A percentile compares a stretch with the other conserved stretches of the same genome.
Conservation (phyloP, 2,888 invertebrate species). For the Eugnorisma glareosa region DNA sequence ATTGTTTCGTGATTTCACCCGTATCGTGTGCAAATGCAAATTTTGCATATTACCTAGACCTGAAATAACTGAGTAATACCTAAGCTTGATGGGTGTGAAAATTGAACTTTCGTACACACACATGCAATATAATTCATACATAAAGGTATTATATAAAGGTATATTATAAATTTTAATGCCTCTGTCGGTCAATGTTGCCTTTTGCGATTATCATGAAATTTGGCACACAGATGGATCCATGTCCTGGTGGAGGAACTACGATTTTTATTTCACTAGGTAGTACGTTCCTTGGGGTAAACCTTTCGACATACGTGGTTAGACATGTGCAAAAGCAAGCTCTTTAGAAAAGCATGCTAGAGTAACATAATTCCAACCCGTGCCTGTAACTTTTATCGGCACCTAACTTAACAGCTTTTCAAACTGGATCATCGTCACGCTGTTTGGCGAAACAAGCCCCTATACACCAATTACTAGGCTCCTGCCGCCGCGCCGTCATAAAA, state of each 20-base stretch:
- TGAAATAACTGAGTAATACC: neutral
- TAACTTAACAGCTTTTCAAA: no score
- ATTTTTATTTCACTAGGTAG: neutral
- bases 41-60: neutral
- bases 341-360: no score
- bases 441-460: no score
- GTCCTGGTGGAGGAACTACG: neutral
- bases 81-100: neutral
- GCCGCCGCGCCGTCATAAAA: no score
- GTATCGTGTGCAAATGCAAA: neutral
- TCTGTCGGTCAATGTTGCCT: neutral
- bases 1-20: constrained; percentile 3
- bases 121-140: neutral
- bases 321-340: no score
- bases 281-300: neutral
- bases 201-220: neutral
- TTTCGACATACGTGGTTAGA: neutral
- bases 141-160: no score
- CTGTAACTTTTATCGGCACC: no score
- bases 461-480: no score
- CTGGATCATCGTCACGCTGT: no score
- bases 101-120: no score
- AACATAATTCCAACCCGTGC: no score
- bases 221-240: neutral
- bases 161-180: no score